A percentile compares a stretch with the other conserved stretches of the same genome.
phyloP scores from a whole-genome alignment of 2,888 invertebrate genomes.

The Trilocha varians region DNA sequence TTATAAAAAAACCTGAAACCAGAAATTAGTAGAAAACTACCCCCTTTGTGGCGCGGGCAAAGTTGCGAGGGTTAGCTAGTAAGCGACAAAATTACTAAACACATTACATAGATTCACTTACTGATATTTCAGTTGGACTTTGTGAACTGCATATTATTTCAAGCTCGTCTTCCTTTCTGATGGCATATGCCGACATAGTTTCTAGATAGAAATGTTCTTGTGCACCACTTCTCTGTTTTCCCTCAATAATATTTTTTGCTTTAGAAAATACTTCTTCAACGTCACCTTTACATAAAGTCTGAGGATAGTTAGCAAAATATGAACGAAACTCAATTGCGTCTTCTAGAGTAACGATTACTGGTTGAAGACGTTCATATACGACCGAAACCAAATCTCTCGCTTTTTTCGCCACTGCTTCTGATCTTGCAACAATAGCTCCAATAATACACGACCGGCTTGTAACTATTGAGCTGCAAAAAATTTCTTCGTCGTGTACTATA shows the following conservation, averaged over 20 bases:
- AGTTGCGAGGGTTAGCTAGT: too few species aligned
- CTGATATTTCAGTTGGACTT: constrained; percentile 81
- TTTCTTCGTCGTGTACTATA: constrained; percentile 84
- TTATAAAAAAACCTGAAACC: too few species aligned
- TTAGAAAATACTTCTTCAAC: constrained; percentile 76
- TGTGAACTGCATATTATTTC: constrained; percentile 88
- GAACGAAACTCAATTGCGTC: constrained; percentile 85
- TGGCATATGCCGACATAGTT: constrained; percentile 77
- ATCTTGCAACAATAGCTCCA: constrained; percentile 84
- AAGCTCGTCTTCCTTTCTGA: constrained; percentile 85
- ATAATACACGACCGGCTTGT: constrained; percentile 85
- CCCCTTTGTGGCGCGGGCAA: too few species aligned
- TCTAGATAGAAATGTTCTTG: constrained; percentile 95
- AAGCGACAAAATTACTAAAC: too few species aligned
- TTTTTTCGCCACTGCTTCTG: constrained; percentile 82
- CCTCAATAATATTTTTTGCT: constrained; percentile 78
- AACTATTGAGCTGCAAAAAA: constrained; percentile 83
- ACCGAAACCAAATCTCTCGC: constrained; percentile 85
- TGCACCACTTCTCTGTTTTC: constrained; percentile 80
- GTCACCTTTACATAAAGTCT: constrained; percentile 76
- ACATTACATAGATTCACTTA: constrained; percentile 57
- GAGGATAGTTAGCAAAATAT: constrained; percentile 73
- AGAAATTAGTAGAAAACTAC: too few species aligned
- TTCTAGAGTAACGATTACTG: constrained; percentile 89
- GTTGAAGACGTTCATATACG: constrained; percentile 82